Evolutionary conservation across 2,113 vertebrate species (phyloP), one percentile per base, ranked within the genome.

Genomic region (Amphiprion ocellaris): DNA sequence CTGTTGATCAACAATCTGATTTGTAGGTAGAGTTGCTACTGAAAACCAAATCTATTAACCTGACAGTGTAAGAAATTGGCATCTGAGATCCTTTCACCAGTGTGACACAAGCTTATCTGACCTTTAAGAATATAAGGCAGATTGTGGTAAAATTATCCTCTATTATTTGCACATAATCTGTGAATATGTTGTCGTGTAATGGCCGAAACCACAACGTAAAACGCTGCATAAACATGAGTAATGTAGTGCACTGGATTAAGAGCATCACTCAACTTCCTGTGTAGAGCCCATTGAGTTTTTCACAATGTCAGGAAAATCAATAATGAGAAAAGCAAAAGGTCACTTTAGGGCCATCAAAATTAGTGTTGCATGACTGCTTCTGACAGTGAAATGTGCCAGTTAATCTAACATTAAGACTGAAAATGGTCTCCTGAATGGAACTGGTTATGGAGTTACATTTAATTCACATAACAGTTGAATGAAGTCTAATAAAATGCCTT

Each of bases 221-320:
- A 41, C 12, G 72, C 62, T 24, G 28, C 61, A 70, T 77, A 61
- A 69, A 70, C 64, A 74, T 33, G 58, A 81, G 44, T 70, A 54
- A 83, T 84, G 52, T 52, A 24, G 69, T 58, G 56, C 15, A 49
- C 11, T 60, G 62, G 53, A 47, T 78, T 7, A 71, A 54, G 64
- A 70, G 63, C 70, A 67, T 85, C 61, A 79, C 75, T 84, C 73
- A 63, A 60, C 70, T 86, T 91, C 78, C 80, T 84, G 70, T 75
- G 64, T 30, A 56, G 26, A 72, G 50, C 8, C 14, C 61, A 89
- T 37, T 83, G 73, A 91, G 65, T 83, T 84, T 83, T 84, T 46
- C 26, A 46, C 65, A 28, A 54, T 83, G 84, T 65, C 76, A 69
- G 47, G 74, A 73, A 82, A 90, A 87, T 93, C 84, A 89, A 86